Evolutionary conservation across 2,888 invertebrate species (phyloP).

Genomic region (Maniola hyperantus): DNA sequence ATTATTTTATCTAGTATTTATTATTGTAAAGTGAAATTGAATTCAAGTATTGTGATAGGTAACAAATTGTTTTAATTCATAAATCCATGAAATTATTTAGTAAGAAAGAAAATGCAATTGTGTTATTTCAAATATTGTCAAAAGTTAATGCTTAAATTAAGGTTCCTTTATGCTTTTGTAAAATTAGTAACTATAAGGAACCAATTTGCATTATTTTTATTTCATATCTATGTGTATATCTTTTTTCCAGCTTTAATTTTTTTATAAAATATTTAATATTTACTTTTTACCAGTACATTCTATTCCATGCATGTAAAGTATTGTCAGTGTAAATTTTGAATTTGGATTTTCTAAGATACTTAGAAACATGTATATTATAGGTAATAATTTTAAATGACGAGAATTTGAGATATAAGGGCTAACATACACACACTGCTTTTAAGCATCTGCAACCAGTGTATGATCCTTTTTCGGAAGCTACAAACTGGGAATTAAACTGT

Average conservation of each 20-base stretch:
- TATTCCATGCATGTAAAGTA: slow-evolving; percentile 29
- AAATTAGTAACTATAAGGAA: slow-evolving; percentile 8
- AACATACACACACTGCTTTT: too few relatives aligned
- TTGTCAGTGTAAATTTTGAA: slow-evolving; percentile 28
- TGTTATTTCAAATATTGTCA: slow-evolving; percentile 25
- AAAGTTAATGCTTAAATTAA: slow-evolving; percentile 22
- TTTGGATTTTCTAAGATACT: slow-evolving; percentile 38
- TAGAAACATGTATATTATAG: slow-evolving; percentile 41
- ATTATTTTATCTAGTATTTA: slow-evolving; percentile 78
- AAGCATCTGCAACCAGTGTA: too few relatives aligned
- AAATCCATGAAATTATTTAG: slow-evolving; percentile 43
- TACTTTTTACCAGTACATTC: slow-evolving; percentile 28
- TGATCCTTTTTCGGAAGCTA: too few relatives aligned
- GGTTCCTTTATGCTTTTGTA: slow-evolving; percentile 8
- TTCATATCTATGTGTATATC: slow-evolving; percentile 23
- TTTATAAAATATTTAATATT: slow-evolving; percentile 31
- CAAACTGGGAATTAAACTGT: too few relatives aligned
- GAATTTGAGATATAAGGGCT: slow-evolving; percentile 22
- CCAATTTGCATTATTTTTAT: slow-evolving; percentile 28
- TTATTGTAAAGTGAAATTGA: slow-evolving; percentile 70
- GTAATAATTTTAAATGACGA: slow-evolving; percentile 32
- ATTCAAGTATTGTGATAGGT: slow-evolving; percentile 65
- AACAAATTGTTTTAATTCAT: slow-evolving; percentile 67
- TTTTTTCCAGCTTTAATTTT: slow-evolving; percentile 33
- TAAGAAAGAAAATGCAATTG: slow-evolving; percentile 26